Evolutionary conservation across 2,888 invertebrate species (phyloP), one percentile per base, ranked within the genome.

Genomic region (Pyrrhia umbra): DNA sequence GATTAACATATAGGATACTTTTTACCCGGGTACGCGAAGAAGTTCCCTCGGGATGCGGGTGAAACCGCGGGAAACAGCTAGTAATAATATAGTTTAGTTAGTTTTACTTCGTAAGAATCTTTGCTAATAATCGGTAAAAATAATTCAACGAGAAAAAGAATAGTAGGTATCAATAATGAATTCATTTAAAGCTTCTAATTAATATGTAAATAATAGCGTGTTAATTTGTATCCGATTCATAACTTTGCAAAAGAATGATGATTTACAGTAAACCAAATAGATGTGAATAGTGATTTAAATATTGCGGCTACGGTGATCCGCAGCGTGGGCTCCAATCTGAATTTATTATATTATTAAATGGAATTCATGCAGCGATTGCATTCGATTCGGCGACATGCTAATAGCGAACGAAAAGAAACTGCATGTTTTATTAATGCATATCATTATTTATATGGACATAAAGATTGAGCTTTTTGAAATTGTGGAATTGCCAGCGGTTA

Each of bases 271-370:
- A 61, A 52, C 58, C 46, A 45, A 69, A 69, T 55, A 59, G 9
- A 57, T 51, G 45, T 49, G 67, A 58, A 67, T 49, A 66, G 60
- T 43, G 5, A 73, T 52, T 73, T 54, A 73, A 52, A 73, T 59
- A 67, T 67, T 45, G 52, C 59, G 21, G 30, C 49, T 34, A 10
- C 18, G 25, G 39, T 27, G 10, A 47, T 42, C 34, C n/a, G n/a
- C n/a, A 39, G 74, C 50, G 68, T 68, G 65, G 68, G 66, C n/a
- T 69, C 23, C 16, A 15, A 59, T 50, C 49, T 40, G 52, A 60
- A 67, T 69, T 37, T 59, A 73, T 73, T 50, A 50, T 54, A 34
- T 59, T 54, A 73, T 52, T 72, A 45, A 67, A 71, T 67, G 27
- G 23, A 72, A 54, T 59, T 43, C 68, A 74, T 74, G 47, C 39